Base-by-base conservation (phyloP, 1,140 invertebrate genomes). In the Hycleus phaleratus region DNA sequence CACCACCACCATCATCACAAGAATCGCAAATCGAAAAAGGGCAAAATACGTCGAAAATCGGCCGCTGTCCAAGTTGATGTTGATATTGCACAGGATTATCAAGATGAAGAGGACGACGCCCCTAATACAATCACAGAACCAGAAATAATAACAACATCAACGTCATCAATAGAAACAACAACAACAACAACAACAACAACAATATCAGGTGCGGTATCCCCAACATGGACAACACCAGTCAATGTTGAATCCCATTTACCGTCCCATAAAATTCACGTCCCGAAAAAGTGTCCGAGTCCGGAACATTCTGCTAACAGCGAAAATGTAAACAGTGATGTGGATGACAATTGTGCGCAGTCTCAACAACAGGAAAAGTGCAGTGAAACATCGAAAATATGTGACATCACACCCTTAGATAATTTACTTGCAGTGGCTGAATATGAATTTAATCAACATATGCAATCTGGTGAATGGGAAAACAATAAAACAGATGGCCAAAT, bases 211-310 rank as follows among this genome's bases (percentile, higher is more conserved):
- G 32, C 54, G 9, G 50, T 39, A 6, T 62, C 62, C 3, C 68
- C 68, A 24, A 55, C 63, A 24, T 75, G 73, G 73, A 60, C 59
- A n/a, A 61, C 62, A 5, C 62, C 64, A 8, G 77, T 79, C 60
- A 79, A 81, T 69, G 74, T 81, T 65, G 79, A 81, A 72, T 77
- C 78, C 47, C 76, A 78, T 63, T 76, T 81, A 59, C 79, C 79
- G 40, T 80, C 78, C 55, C 79, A 80, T 71, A 80, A 78, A 24
- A 80, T 80, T 52, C 74, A 76, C 63, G 73, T 80, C 56, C 76
- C 76, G 56, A 75, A 73, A 32, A 65, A 66, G 39, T 49, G 58
- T 48, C 60, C 58, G 39, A 56, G 49, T 26, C 46, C 60, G 59
- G 58, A 52, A 52, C 54, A 32, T 61, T 60, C 62, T 7, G 49